These are phyloP conservation scores for Bucorvus abyssinicus DNA, from an alignment of 2,797 vertebrate genomes.

Conservation along the genomic window DNA sequence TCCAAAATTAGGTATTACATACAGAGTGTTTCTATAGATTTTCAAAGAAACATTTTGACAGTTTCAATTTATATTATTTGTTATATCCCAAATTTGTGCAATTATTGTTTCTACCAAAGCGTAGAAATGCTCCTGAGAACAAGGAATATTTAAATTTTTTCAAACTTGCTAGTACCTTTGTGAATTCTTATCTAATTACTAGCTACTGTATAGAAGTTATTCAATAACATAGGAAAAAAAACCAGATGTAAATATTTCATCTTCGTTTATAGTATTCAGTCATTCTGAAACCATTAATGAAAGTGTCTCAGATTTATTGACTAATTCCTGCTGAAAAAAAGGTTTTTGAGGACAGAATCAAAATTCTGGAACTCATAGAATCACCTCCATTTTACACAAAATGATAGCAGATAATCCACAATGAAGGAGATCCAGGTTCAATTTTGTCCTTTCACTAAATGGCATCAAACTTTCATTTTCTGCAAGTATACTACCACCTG, in stretches of 20 bases:
- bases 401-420: neutral
- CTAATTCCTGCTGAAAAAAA: neutral
- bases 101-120: neutral
- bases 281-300: neutral
- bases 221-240: neutral
- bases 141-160: neutral
- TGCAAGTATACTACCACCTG: neutral
- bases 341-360: neutral
- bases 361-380: neutral
- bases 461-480: neutral
- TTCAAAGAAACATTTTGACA: neutral
- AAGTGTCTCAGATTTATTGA: neutral
- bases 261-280: neutral
- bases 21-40: neutral
- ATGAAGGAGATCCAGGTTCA: neutral
- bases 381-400: neutral
- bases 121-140: neutral
- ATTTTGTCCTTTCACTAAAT: neutral
- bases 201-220: neutral
- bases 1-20: neutral
- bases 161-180: neutral
- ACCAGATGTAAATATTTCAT: neutral
- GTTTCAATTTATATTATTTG: neutral
- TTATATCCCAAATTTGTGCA: neutral
- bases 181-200: neutral